A percentile compares a stretch with the other conserved stretches of the same genome.
phyloP scores from a whole-genome alignment of 2,113 vertebrate genomes.

The Bostrychus sinensis region DNA sequence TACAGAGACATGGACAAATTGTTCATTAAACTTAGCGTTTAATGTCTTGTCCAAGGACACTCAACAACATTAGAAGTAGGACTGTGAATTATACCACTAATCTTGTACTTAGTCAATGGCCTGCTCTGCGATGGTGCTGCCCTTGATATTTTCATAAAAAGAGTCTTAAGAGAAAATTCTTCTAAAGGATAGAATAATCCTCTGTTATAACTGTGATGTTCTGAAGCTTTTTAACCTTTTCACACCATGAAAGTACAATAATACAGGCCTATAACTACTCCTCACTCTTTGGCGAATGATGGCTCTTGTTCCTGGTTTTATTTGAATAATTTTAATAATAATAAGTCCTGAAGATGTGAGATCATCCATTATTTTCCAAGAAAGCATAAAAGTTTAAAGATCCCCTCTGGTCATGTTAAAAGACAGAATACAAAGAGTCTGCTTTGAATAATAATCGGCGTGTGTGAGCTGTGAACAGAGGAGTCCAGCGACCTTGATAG shows the following conservation, averaged over 20 bases:
- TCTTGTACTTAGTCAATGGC: neutral
- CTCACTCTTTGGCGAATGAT: neutral
- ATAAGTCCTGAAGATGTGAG: constrained; percentile 2
- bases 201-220: neutral
- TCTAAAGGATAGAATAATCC: neutral
- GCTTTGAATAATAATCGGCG: neutral
- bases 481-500: neutral
- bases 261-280: neutral
- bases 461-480: neutral
- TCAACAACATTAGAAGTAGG: too few relatives aligned
- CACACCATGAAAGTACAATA: constrained; percentile 2
- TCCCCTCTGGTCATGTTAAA: constrained; percentile 1
- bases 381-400: constrained; percentile 13
- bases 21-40: neutral
- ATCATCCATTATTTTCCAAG: constrained; percentile 12
- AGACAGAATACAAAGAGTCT: neutral
- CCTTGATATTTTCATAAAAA: neutral
- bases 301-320: constrained; percentile 6
- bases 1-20: neutral
- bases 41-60: neutral
- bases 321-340: constrained; percentile 12
- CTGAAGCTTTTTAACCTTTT: constrained; percentile 1
- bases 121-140: neutral
- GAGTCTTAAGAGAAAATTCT: neutral
- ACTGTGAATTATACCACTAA: neutral